A percentile compares a stretch with the other conserved stretches of the same genome.
These are phyloP conservation scores for Thalpophila matura DNA, from an alignment of 2,888 invertebrate species.

Conservation along the genomic window DNA sequence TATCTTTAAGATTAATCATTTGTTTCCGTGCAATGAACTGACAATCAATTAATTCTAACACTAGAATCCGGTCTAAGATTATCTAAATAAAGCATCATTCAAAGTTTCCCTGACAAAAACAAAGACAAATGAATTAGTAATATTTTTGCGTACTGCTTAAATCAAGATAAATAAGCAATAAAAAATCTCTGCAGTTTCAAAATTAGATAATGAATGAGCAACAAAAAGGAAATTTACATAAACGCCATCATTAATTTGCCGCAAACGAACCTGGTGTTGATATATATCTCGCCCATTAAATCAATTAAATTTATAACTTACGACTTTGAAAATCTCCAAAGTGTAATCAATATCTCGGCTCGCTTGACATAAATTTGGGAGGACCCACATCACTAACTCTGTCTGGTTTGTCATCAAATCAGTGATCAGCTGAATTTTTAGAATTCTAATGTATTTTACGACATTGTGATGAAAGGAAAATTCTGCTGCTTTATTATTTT, in stretches of 20 bases:
- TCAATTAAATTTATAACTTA: constrained; percentile 76
- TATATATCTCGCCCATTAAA: constrained; percentile 75
- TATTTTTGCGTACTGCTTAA: constrained; percentile 39
- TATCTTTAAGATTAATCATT: constrained; percentile 9
- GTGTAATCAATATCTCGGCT: constrained; percentile 79
- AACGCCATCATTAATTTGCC: constrained; percentile 68
- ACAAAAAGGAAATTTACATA: constrained; percentile 58
- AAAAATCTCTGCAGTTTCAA: constrained; percentile 51
- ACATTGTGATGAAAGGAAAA: constrained; percentile 23
- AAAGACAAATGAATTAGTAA: constrained; percentile 55
- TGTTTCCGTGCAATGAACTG: constrained; percentile 1
- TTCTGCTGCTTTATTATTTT: neutral
- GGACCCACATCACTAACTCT: constrained; percentile 77
- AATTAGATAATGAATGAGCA: constrained; percentile 55
- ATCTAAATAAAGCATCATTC: constrained; percentile 14
- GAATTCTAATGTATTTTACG: constrained; percentile 44
- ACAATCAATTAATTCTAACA: constrained; percentile 16
- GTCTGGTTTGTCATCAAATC: constrained; percentile 76
- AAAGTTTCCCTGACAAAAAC: constrained; percentile 42
- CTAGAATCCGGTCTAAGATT: neutral
- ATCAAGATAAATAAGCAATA: constrained; percentile 46
- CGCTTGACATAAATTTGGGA: constrained; percentile 79
- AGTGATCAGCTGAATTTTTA: constrained; percentile 68
- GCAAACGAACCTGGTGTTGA: constrained; percentile 71
- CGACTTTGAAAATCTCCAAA: constrained; percentile 70